These are phyloP conservation scores for Saxidomus purpurata DNA, from an alignment of 1,140 invertebrate genomes.

Conservation along the genomic window DNA sequence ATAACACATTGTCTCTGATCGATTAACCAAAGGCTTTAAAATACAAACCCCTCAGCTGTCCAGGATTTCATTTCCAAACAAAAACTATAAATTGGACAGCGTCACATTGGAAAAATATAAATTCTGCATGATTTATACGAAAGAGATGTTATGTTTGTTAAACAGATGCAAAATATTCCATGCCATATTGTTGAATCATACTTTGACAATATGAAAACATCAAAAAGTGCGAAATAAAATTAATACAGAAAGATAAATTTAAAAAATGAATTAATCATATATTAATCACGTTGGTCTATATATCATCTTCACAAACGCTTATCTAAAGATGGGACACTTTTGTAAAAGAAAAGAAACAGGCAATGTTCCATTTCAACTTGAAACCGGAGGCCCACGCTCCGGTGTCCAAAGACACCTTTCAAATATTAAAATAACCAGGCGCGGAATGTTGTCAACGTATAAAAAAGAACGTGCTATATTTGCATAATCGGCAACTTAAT, in stretches of 20 bases:
- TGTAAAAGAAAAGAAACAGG: slow-evolving; percentile 34
- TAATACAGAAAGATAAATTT: slow-evolving; percentile 28
- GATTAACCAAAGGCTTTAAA: not conserved
- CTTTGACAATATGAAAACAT: slow-evolving; percentile 12
- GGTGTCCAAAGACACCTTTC: not conserved
- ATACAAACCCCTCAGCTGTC: not conserved
- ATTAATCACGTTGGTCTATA: slow-evolving; percentile 37
- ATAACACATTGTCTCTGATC: slow-evolving; percentile 1
- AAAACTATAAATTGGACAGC: not conserved
- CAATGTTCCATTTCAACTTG: slow-evolving; percentile 12
- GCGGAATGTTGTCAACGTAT: not conserved
- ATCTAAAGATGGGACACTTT: slow-evolving; percentile 39
- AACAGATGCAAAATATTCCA: not conserved
- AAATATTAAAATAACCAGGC: not conserved
- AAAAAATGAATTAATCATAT: slow-evolving; percentile 37
- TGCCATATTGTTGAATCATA: slow-evolving; percentile 55
- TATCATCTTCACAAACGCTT: not conserved
- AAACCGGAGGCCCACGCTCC: not conserved
- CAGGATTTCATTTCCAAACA: not conserved
- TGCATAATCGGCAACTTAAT: slow-evolving; percentile 37
- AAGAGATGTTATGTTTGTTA: not conserved
- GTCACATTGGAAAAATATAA: not conserved
- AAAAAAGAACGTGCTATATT: slow-evolving; percentile 8
- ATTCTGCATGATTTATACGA: not conserved
- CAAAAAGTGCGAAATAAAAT: slow-evolving; percentile 21